Evolutionary conservation across 2,113 vertebrate genomes (phyloP).

Genomic region (Mesitornis unicolor): DNA sequence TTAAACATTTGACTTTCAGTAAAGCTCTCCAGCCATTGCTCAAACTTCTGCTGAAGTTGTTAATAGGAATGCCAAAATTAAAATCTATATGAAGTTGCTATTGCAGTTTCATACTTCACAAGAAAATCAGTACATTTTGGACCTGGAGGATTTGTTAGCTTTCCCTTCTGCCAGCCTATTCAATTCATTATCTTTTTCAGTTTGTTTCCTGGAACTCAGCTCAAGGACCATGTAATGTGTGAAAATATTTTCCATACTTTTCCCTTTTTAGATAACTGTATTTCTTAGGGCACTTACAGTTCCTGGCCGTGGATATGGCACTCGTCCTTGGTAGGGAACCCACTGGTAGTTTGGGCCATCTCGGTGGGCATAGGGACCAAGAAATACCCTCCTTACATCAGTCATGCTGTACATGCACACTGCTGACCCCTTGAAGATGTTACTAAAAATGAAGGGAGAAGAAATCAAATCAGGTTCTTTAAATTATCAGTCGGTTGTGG

Average conservation of each 20-base stretch:
- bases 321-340: conserved; percentile 93
- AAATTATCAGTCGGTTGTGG: background rate
- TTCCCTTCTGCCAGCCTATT: background rate
- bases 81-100: background rate
- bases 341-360: conserved; percentile 97
- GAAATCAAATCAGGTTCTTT: background rate
- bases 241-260: background rate
- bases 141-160: background rate
- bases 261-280: background rate
- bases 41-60: background rate
- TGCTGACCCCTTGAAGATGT: conserved; percentile 97
- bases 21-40: background rate
- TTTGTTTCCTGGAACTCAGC: background rate
- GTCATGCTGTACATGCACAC: conserved; percentile 97
- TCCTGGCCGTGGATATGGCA: conserved; percentile 95
- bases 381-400: conserved; percentile 92
- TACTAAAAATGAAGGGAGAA: conserved; percentile 71
- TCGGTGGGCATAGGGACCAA: conserved; percentile 93
- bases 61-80: background rate
- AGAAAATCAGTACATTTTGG: background rate
- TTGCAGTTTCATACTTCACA: background rate
- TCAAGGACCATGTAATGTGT: background rate
- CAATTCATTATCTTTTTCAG: background rate
- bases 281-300: conserved; percentile 82
- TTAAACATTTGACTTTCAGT: background rate